phyloP scores from a whole-genome alignment of 2,888 invertebrate genomes.

The Brenthis hecate region DNA sequence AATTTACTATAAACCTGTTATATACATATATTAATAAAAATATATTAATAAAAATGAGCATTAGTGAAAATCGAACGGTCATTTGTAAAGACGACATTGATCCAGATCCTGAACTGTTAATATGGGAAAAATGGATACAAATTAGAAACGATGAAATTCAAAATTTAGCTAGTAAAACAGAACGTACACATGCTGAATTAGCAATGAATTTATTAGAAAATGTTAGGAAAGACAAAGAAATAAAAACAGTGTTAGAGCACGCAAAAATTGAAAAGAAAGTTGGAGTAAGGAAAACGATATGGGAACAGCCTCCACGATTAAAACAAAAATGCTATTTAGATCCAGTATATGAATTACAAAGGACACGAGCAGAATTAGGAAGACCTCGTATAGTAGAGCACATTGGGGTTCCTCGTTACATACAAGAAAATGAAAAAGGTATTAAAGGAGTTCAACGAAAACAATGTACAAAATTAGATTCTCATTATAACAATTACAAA shows the following conservation, averaged over 20 bases:
- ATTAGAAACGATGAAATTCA: constrained; percentile 62
- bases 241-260: constrained; percentile 61
- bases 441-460: constrained; percentile 54
- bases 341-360: constrained; percentile 63
- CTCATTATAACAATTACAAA: constrained; percentile 57
- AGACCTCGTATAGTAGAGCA: constrained; percentile 60
- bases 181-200: constrained; percentile 59
- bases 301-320: constrained; percentile 62
- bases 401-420: constrained; percentile 59
- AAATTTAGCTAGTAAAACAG: constrained; percentile 50
- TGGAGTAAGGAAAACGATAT: constrained; percentile 53
- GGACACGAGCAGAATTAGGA: constrained; percentile 62
- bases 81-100: constrained; percentile 43
- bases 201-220: constrained; percentile 65
- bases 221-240: constrained; percentile 61
- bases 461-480: constrained; percentile 49
- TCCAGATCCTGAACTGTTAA: constrained; percentile 60
- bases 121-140: constrained; percentile 72
- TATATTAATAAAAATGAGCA: constrained; percentile 10
- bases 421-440: constrained; percentile 63
- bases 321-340: constrained; percentile 58
- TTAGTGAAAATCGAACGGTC: constrained; percentile 39
- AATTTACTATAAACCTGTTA: no score
- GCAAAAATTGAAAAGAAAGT: constrained; percentile 61
- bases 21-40: no score